Conservation (phyloP, 92 coral and sea anemone species). For the Umimayanthus chanpuru region DNA sequence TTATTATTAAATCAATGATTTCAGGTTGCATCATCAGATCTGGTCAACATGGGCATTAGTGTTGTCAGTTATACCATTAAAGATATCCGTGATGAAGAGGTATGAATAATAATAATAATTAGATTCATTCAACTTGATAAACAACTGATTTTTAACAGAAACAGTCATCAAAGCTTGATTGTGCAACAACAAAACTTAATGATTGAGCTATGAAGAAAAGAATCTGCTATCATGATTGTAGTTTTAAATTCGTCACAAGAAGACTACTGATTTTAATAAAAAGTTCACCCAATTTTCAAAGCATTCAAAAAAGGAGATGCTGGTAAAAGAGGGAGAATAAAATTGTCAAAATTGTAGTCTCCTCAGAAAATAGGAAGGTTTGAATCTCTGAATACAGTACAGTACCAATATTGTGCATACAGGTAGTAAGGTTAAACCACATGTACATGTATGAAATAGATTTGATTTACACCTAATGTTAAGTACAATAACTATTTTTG, state of each 20-base stretch:
- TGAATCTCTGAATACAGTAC: not conserved
- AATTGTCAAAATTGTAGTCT: no score
- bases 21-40: constrained; percentile 97
- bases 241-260: no score
- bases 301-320: no score
- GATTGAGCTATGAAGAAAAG: no score
- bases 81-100: constrained; percentile 97
- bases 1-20: not conserved
- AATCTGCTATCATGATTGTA: no score
- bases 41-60: constrained; percentile 96
- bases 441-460: no score
- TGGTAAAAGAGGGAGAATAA: no score
- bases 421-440: not conserved
- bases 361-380: no score
- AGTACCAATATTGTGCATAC: not conserved
- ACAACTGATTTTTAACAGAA: not conserved
- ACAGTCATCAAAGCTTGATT: not conserved
- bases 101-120: not conserved
- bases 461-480: not conserved
- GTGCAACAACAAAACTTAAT: no score
- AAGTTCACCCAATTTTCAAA: no score
- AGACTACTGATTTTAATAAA: no score
- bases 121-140: not conserved
- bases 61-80: constrained; percentile 97
- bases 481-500: not conserved